These are phyloP conservation scores for Cosmia pyralina DNA, from an alignment of 2,888 invertebrate genomes.

Conservation along the genomic window DNA sequence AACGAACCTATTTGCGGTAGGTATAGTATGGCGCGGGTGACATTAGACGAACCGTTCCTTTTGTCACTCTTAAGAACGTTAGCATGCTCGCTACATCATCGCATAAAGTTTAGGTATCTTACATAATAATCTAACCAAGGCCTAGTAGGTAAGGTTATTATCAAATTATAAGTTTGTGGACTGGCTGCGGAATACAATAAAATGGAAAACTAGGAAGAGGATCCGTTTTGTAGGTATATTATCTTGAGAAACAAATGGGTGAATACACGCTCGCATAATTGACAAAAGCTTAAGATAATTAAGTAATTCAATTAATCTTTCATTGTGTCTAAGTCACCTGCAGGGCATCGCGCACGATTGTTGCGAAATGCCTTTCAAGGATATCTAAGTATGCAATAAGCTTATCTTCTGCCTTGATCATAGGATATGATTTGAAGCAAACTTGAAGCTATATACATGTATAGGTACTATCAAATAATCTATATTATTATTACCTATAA, in stretches of 20 bases:
- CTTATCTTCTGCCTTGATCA: slow-evolving; percentile 13
- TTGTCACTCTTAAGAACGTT: too few relatives aligned
- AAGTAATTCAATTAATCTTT: slow-evolving; percentile 6
- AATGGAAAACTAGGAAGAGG: neutral
- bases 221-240: neutral
- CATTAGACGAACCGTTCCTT: too few relatives aligned
- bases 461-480: neutral
- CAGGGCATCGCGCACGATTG: slow-evolving; percentile 32
- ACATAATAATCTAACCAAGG: neutral
- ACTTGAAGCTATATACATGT: neutral
- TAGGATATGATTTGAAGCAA: slow-evolving; percentile 12
- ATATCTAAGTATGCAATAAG: slow-evolving; percentile 18
- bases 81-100: neutral
- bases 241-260: neutral
- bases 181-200: neutral
- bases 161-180: too few relatives aligned
- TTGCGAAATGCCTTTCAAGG: slow-evolving; percentile 56
- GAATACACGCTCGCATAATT: neutral
- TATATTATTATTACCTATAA: neutral
- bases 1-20: too few relatives aligned
- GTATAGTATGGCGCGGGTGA: too few relatives aligned
- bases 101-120: neutral
- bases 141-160: neutral
- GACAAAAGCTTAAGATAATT: neutral
- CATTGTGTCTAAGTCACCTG: slow-evolving; percentile 13